phyloP scores from a whole-genome alignment of 1,140 invertebrate genomes.

The Condylostylus longicornis region DNA sequence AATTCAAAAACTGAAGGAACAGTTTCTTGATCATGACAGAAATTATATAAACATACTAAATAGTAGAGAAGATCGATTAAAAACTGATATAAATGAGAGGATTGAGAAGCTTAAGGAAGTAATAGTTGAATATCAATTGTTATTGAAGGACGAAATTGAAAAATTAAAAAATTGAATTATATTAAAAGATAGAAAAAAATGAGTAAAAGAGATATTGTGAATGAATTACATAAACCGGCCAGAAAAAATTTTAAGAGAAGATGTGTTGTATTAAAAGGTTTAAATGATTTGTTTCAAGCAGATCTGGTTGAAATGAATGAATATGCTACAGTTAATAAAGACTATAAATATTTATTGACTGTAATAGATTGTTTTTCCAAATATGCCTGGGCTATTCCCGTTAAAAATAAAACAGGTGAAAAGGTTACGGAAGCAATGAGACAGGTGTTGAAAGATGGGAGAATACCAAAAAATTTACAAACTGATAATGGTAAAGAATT shows the following conservation, averaged over 20 bases:
- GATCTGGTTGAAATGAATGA: constrained; percentile 29
- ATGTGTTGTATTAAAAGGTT: constrained; percentile 17
- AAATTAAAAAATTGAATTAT: too few relatives aligned
- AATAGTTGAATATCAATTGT: too few relatives aligned
- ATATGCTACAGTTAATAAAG: constrained; percentile 25
- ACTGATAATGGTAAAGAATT: constrained; percentile 23
- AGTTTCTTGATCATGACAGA: too few relatives aligned
- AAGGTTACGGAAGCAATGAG: constrained; percentile 18
- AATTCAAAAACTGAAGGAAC: too few relatives aligned
- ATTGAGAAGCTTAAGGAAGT: too few relatives aligned
- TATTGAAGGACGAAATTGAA: too few relatives aligned
- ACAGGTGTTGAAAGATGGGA: constrained; percentile 9
- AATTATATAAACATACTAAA: too few relatives aligned
- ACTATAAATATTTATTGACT: constrained; percentile 32
- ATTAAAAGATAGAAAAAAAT: too few relatives aligned
- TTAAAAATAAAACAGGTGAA: constrained; percentile 33
- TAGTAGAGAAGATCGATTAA: too few relatives aligned
- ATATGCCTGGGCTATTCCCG: constrained; percentile 31
- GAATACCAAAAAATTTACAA: constrained; percentile 24
- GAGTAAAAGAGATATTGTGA: too few relatives aligned
- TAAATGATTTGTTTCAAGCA: constrained; percentile 30
- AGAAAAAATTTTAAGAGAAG: constrained; percentile 24
- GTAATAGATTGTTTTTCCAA: constrained; percentile 36
- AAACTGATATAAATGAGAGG: too few relatives aligned
- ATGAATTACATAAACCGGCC: constrained; percentile 28